Base-by-base conservation (phyloP, 2,113 vertebrate genomes). In the Nesogale talazaci region DNA sequence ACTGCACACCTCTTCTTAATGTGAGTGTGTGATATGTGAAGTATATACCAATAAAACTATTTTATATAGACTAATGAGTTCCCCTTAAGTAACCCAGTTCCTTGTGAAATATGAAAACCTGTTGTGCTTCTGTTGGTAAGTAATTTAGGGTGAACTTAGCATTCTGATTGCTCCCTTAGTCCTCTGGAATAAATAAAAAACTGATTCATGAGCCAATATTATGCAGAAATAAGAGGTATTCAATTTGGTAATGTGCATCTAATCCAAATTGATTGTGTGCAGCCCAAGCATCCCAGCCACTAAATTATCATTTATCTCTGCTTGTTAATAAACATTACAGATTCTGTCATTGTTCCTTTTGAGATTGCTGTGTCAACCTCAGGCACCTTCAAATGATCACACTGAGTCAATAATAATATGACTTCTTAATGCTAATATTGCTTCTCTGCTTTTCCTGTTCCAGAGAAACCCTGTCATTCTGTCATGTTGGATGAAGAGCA, bases 161-260 rank as follows among this genome's bases (percentile, higher is more conserved):
- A 96, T 97, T 95, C 83, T 25, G 56, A 91, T 84, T 69, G 31
- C 70, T 77, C 97, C 94, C 94, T 27, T 91, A 95, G 94, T 92
- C 93, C 88, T 93, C 74, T 91, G 82, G 88, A 90, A 94, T 92
- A 96, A 96, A 98, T 97, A 95, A 97, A 97, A 97, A 93, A 92
- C 89, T 97, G 94, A 97, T 97, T 97, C 95, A 96, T 93, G 89
- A 95, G 92, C 93, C 90, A 87, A 96, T 90, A 97, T 96, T 96
- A 97, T 90, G 89, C 93, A 97, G 67, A 94, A 93, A 97, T 97
- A 97, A 97, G 97, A 97, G 92, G 90, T 94, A 83, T 97, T 97
- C 96, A 96, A 17, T 97, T 97, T 97, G 91, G 84, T 97, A 97
- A 96, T 94, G 96, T 97, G 95, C 86, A 91, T 96, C 94, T 96